Percentiles rank a stretch among this genome's conserved stretches.
phyloP scores from a whole-genome alignment of 2,888 invertebrate species.

The Hirtodrosophila cameraria region DNA sequence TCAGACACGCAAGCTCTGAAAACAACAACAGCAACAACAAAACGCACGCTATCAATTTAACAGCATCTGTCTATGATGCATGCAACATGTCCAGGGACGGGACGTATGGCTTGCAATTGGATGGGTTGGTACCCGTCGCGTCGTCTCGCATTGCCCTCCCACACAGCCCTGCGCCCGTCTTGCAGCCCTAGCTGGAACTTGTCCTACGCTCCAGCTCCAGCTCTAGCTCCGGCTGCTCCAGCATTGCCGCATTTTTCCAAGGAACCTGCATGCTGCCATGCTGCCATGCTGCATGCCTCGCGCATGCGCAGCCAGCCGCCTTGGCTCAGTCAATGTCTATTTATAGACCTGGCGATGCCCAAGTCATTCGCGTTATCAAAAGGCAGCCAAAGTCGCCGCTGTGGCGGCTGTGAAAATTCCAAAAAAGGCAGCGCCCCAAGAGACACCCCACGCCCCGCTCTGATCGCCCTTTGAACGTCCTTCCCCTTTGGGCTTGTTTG shows the following conservation, averaged over 20 bases:
- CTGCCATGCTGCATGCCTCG: conserved; percentile 18
- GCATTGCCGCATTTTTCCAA: conserved; percentile 69
- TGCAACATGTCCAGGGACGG: conserved; percentile 27
- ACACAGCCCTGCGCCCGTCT: conserved; percentile 52
- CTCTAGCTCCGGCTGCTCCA: conserved; percentile 8
- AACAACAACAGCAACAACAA: conserved; percentile 33
- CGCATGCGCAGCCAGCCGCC: conserved; percentile 41
- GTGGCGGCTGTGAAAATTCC: conserved; percentile 65
- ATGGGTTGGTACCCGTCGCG: conserved; percentile 21
- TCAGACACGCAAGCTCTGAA: conserved; percentile 59
- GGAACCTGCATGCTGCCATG: conserved; percentile 68
- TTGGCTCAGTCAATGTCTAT: conserved; percentile 35
- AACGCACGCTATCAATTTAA: conserved; percentile 81
- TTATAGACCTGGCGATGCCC: conserved; percentile 50
- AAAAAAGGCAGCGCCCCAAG: conserved; percentile 63
- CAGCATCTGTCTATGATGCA: conserved; percentile 82
- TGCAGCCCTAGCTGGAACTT: conserved; percentile 27
- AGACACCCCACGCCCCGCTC: neutral
- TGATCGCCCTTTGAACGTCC: conserved; percentile 4
- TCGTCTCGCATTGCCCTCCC: conserved; percentile 47
- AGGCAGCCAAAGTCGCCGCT: conserved; percentile 56
- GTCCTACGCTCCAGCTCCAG: conserved; percentile 32
- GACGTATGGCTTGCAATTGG: conserved; percentile 15
- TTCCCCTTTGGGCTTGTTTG: conserved; percentile 5
- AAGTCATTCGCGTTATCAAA: conserved; percentile 57